Evolutionary conservation across 2,797 vertebrate species (phyloP), one percentile per base, ranked within the genome.

Genomic region (Ambastaia sidthimunki): DNA sequence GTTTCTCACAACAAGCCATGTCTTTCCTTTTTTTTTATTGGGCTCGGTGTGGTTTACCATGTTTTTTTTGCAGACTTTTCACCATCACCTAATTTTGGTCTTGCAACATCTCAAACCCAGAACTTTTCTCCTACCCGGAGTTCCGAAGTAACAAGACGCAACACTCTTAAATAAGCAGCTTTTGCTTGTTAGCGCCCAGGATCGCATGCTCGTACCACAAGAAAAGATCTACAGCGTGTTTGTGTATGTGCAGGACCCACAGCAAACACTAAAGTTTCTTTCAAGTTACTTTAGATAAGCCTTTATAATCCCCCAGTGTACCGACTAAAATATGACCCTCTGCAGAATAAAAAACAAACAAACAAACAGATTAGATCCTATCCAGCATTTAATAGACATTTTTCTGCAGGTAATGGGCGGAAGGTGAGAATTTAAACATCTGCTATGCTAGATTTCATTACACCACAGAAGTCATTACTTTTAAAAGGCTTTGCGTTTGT

Each of bases 371-470:
- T 87, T 70, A 79, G 44, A 83, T 81, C 83, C 76, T 78, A 80
- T 59, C 82, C 48, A 50, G 18, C 48, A 21, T 69, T 71, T 68
- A 79, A 84, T 78, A 87, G 85, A 85, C 82, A 84, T 87, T 86
- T 90, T 91, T 90, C 83, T 83, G 90, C 88, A 90, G 86, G 87
- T 92, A 90, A 92, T 87, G 88, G 80, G 84, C 86, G 86, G 86
- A 88, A 87, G 88, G 85, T 86, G 87, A 85, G 82, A 87, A 73
- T 80, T 90, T 87, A 88, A 86, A 87, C 89, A 78, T 57, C 80
- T 78, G 85, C 84, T 83, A 88, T n/a, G 85, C 90, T 76, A 87
- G 89, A 89, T 90, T 86, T 91, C 84, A 83, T 90, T 89, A 86
- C 89, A 89, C 82, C 50, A 72, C 69, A 83, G 76, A 82, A 83